Percentiles rank a stretch among this genome's conserved stretches.
phyloP scores from a whole-genome alignment of 2,797 vertebrate species.

The Mastacembelus armatus region DNA sequence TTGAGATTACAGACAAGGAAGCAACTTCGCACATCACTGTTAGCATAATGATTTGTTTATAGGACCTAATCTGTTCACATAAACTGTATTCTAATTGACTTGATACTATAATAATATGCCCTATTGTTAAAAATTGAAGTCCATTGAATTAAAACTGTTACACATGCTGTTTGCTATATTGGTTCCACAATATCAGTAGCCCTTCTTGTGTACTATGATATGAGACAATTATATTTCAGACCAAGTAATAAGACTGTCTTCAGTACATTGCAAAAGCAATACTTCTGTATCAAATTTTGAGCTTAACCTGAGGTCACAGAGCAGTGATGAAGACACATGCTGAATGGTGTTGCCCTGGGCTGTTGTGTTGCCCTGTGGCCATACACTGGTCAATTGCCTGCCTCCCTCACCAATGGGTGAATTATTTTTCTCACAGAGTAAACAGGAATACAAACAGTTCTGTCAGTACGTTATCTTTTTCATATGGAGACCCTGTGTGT shows the following conservation, averaged over 20 bases:
- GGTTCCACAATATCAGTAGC: neutral
- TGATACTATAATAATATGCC: too few relatives aligned
- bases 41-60: conserved; percentile 61
- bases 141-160: neutral
- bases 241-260: conserved; percentile 24
- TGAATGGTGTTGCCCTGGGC: conserved; percentile 12
- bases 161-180: conserved; percentile 10
- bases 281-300: conserved; percentile 28
- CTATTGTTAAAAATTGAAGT: neutral
- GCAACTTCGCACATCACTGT: conserved; percentile 46
- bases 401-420: neutral
- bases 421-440: conserved; percentile 9
- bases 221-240: conserved; percentile 32
- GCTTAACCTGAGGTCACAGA: conserved; percentile 26
- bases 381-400: neutral
- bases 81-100: conserved; percentile 11
- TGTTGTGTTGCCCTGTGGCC: neutral
- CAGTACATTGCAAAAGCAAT: conserved; percentile 25
- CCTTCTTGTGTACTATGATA: conserved; percentile 3
- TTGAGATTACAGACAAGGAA: conserved; percentile 28
- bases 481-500: too few relatives aligned
- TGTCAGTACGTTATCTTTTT: neutral
- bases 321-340: conserved; percentile 6
- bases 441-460: conserved; percentile 2
- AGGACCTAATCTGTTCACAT: conserved; percentile 36